Evolutionary conservation across 2,113 vertebrate species (phyloP), one percentile per base, ranked within the genome.

Genomic region (Aegotheles bennettii): DNA sequence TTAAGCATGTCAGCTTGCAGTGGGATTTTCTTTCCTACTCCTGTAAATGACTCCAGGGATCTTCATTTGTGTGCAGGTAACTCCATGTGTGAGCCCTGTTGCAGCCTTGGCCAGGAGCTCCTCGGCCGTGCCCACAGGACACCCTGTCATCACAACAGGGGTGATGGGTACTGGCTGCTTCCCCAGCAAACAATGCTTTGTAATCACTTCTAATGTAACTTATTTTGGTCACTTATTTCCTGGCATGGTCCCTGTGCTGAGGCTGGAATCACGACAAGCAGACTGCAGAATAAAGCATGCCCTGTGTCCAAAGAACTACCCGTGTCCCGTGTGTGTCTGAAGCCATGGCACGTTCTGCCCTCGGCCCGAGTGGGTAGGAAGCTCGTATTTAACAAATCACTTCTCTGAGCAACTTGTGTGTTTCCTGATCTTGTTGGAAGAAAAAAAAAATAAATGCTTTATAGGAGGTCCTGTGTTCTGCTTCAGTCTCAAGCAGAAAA

Each of bases 201-300:
- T 80, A 77, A 35, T n/a, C 1, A 26, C 19, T 88, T 24, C 29
- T 24, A 26, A 18, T 31, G 33, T 73, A 69, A 74, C 3, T 69
- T 76, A n/a, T 31, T 60, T 53, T 36, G 65, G 28, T 93, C 26
- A 31, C 8, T 51, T 36, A 5, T 25, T 45, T 29, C 9, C 56
- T 59, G 76, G 47, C 9, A 1, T 9, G 18, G 63, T 68, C 87
- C 50, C 45, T 38, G 19, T 33, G 75, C 53, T 43, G 33, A 43
- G 42, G 42, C 21, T 70, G 82, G 43, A 63, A 40, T 26, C 19
- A 71, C 0, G 38, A 50, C 15, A 65, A 85, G 75, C 76, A 76
- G 76, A 81, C 60, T 57, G 19, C 6, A 47, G 21, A 96, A 96
- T 97, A 97, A 97, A 97, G 74, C 0, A 0, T 90, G 57, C 78